Conservation (phyloP, 1,140 invertebrate genomes). For the Drosophila simulans region DNA sequence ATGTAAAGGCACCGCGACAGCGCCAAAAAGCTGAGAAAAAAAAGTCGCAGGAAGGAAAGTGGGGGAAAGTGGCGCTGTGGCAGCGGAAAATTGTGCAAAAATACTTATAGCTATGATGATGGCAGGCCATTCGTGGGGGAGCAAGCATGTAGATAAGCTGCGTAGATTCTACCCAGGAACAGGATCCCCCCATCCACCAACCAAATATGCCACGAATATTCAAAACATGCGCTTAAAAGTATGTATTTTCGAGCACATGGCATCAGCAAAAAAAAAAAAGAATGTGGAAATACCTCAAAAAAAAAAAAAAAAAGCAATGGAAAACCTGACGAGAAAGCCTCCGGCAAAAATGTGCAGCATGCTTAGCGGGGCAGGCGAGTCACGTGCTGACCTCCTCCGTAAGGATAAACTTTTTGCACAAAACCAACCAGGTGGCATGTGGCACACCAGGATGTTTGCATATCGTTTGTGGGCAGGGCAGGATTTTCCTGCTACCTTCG, state of each 20-base stretch:
- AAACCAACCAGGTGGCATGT: slow-evolving; percentile 42
- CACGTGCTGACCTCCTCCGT: slow-evolving; percentile 63
- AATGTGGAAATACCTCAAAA: neutral
- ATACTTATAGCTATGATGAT: slow-evolving; percentile 55
- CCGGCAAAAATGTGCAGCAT: slow-evolving; percentile 66
- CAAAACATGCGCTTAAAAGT: slow-evolving; percentile 77
- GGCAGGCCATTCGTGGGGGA: slow-evolving; percentile 31
- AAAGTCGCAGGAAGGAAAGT: neutral
- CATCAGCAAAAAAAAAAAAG: slow-evolving; percentile 21
- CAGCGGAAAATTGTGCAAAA: slow-evolving; percentile 70
- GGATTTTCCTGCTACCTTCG: neutral
- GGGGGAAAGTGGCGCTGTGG: slow-evolving; percentile 9
- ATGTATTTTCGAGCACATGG: slow-evolving; percentile 69
- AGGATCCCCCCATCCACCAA: slow-evolving; percentile 8
- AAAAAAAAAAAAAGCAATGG: neutral
- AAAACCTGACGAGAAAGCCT: slow-evolving; percentile 36
- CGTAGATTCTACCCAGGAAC: slow-evolving; percentile 63
- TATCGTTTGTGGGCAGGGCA: slow-evolving; percentile 52
- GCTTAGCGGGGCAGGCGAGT: slow-evolving; percentile 57
- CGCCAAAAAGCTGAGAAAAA: slow-evolving; percentile 49
- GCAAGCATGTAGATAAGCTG: slow-evolving; percentile 71
- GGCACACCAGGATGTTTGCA: slow-evolving; percentile 52
- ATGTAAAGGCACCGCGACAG: slow-evolving; percentile 75
- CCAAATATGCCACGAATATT: slow-evolving; percentile 77
- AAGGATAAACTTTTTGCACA: slow-evolving; percentile 43